These are phyloP conservation scores for Drosophila nigritarsus DNA, from an alignment of 2,888 invertebrate genomes.

Conservation along the genomic window DNA sequence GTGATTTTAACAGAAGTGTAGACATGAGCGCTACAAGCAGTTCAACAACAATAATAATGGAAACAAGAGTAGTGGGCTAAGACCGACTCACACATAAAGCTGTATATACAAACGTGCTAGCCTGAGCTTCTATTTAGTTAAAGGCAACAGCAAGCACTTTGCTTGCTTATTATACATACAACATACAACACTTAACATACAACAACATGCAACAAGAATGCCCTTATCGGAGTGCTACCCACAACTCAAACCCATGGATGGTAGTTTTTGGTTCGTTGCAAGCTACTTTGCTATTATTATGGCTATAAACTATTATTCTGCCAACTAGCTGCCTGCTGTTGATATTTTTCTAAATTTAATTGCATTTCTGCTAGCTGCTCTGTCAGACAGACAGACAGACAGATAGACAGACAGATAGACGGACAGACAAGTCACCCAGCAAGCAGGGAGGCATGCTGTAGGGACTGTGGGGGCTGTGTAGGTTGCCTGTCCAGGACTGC, in stretches of 20 bases:
- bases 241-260: conserved; percentile 3
- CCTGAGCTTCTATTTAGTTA: conserved; percentile 66
- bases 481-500: conserved; percentile 19
- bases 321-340: conserved; percentile 65
- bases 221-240: conserved; percentile 3
- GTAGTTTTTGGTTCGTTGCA: conserved; percentile 41
- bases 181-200: conserved; percentile 4
- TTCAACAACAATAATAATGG: conserved; percentile 45
- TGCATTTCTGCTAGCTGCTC: conserved; percentile 67
- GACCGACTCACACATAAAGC: conserved; percentile 14
- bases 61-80: conserved; percentile 25
- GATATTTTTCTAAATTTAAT: conserved; percentile 80
- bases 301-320: conserved; percentile 76
- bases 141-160: conserved; percentile 71
- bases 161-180: conserved; percentile 43
- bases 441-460: neutral
- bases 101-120: conserved; percentile 34
- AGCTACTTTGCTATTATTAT: conserved; percentile 64
- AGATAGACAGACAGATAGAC: conserved; percentile 2
- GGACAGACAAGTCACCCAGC: conserved; percentile 11
- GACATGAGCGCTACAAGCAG: conserved; percentile 20
- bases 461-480: neutral
- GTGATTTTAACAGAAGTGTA: neutral
- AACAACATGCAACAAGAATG: conserved; percentile 1
- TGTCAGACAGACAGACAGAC: conserved; percentile 16